Evolutionary conservation across 2,888 invertebrate species (phyloP), one percentile per base, ranked within the genome.

Genomic region (Lycaena phlaeas): DNA sequence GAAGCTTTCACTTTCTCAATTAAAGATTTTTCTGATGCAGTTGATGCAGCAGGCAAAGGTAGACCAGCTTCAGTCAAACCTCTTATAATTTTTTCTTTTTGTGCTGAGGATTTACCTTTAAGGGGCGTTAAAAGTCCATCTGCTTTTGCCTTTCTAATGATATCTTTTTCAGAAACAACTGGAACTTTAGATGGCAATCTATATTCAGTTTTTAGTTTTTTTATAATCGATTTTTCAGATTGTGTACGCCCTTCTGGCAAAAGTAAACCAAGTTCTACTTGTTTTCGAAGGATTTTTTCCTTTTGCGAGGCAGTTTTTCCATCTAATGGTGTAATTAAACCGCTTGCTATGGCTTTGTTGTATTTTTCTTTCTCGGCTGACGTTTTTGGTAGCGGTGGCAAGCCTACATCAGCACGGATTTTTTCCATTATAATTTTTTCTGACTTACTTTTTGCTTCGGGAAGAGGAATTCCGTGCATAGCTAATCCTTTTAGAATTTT

Each of bases 1-100:
- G 67, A 62, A n/a, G 57, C 46, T n/a, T 64, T 61, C 22, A 66
- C 34, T 54, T 64, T 67, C 49, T 53, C 52, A 5, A 66, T 44
- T 11, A 66, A 41, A 28, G 48, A 45, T 47, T 61, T 67, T 46
- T 58, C 57, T 5, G 63, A 61, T n/a, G 52, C 27, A 14, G 66
- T 62, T 44, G 37, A 57, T 14, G 56, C 56, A 44, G 53, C 12
- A 14, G 38, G 38, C 9, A 54, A 42, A 15, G 52, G 51, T 12
- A 59, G n/a, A 1, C 61, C 62, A n/a, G n/a, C n/a, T n/a, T n/a
- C n/a, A 2, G 51, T 57, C 37, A 59, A 38, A 1, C 49, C 54
- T 44, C 14, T 49, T 15, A 45, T 14, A 25, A 45, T 40, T 37
- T 34, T 38, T 40, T 61, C 61, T 42, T 60, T 61, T 37, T 61